A percentile compares a stretch with the other conserved stretches of the same genome.
Evolutionary conservation across 2,113 vertebrate genomes (phyloP).

Genomic region (Pluvialis apricaria): DNA sequence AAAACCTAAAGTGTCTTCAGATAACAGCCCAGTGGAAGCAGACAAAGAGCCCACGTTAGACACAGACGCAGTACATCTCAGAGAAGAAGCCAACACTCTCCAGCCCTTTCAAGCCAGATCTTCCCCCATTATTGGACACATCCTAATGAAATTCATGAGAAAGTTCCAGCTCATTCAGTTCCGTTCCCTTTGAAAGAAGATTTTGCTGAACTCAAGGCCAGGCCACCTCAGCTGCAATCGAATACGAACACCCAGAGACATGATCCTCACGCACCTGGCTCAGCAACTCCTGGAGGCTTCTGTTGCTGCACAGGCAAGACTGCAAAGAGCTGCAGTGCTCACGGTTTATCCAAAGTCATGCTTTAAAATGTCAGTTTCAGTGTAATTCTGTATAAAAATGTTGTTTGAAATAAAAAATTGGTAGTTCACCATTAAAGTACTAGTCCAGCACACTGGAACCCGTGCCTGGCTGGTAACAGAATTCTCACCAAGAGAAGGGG

Average conservation of each 20-base stretch:
- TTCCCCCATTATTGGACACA: neutral
- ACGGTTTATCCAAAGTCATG: neutral
- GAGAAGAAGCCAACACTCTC: neutral
- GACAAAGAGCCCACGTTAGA: neutral
- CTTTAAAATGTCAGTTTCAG: neutral
- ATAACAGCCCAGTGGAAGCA: rapidly evolving
- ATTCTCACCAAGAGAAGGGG: neutral
- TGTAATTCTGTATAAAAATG: neutral
- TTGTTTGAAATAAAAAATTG: neutral
- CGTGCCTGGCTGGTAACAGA: neutral
- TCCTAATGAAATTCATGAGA: neutral
- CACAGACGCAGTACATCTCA: rapidly evolving
- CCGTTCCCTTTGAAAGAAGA: neutral
- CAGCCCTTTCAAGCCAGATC: neutral
- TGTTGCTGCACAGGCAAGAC: rapidly evolving
- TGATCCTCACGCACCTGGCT: neutral
- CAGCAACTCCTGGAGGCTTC: neutral
- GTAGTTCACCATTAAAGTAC: neutral
- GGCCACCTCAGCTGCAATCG: rapidly evolving
- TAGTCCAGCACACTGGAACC: rapidly evolving
- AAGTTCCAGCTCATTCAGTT: neutral
- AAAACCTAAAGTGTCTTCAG: neutral
- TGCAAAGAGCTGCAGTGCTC: neutral
- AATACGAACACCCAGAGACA: neutral
- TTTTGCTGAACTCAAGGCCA: neutral